These are phyloP conservation scores for Orchesellides sinensis DNA, from an alignment of 2,888 invertebrate genomes.

Conservation along the genomic window DNA sequence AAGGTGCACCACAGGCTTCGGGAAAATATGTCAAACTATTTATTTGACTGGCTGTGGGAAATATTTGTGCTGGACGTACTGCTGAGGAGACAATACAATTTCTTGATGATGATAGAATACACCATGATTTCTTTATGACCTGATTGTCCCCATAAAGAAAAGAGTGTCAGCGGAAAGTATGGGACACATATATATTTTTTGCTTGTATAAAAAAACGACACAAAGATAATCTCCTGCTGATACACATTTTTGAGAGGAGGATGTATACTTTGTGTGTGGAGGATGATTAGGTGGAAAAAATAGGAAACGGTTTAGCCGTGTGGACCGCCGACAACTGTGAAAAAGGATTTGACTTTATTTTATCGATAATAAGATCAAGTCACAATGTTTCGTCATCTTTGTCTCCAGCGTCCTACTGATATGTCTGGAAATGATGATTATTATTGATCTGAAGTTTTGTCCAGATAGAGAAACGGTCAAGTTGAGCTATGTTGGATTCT, in stretches of 20 bases:
- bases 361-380: slow-evolving; percentile 39
- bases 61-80: no score
- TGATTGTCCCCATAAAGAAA: slow-evolving; percentile 25
- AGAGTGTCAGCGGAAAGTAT: not conserved
- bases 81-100: no score
- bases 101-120: not conserved
- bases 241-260: not conserved
- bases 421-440: not conserved
- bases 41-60: slow-evolving; percentile 32
- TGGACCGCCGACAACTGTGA: slow-evolving; percentile 31
- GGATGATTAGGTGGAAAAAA: slow-evolving; percentile 35
- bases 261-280: no score
- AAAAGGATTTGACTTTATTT: slow-evolving; percentile 22
- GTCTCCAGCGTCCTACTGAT: slow-evolving; percentile 37
- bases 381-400: slow-evolving; percentile 16
- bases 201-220: no score
- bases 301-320: not conserved
- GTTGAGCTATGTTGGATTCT: no score
- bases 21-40: slow-evolving; percentile 66
- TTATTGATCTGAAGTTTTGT: not conserved
- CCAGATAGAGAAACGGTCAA: not conserved
- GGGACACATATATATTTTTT: no score
- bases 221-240: slow-evolving; percentile 46
- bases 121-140: slow-evolving; percentile 63
- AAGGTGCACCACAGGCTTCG: slow-evolving; percentile 35